phyloP scores from a whole-genome alignment of 2,113 vertebrate genomes.

The Neogale vison region DNA sequence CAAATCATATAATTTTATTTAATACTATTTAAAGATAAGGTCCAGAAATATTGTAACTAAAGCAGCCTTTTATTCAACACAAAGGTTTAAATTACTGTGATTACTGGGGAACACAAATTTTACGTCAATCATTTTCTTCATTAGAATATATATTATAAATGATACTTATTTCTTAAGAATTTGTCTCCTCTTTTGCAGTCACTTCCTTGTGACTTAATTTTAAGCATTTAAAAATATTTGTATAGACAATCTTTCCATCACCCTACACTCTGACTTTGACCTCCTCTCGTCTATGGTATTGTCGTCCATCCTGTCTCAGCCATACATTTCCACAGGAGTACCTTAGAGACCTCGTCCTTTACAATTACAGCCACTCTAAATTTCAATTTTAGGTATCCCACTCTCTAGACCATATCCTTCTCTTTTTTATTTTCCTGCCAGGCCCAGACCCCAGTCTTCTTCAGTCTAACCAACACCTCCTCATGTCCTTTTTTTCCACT shows the following conservation, averaged over 20 bases:
- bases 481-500: background rate
- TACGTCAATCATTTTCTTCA: background rate
- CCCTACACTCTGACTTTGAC: background rate
- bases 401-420: background rate
- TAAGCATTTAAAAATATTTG: background rate
- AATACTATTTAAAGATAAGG: background rate
- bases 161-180: background rate
- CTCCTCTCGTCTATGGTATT: background rate
- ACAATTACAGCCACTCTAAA: background rate
- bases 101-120: background rate
- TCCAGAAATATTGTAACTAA: background rate
- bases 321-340: background rate
- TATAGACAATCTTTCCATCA: background rate
- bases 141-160: background rate
- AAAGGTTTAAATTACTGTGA: conserved; percentile 1
- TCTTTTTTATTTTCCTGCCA: background rate
- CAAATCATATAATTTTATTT: background rate
- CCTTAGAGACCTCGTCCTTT: background rate
- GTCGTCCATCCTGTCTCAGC: background rate
- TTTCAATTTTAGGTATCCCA: background rate
- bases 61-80: background rate
- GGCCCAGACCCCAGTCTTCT: background rate
- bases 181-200: background rate
- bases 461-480: background rate
- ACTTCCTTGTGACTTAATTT: background rate